These are phyloP conservation scores for Megaceryle torquata DNA, from an alignment of 2,113 vertebrate genomes.

Conservation along the genomic window DNA sequence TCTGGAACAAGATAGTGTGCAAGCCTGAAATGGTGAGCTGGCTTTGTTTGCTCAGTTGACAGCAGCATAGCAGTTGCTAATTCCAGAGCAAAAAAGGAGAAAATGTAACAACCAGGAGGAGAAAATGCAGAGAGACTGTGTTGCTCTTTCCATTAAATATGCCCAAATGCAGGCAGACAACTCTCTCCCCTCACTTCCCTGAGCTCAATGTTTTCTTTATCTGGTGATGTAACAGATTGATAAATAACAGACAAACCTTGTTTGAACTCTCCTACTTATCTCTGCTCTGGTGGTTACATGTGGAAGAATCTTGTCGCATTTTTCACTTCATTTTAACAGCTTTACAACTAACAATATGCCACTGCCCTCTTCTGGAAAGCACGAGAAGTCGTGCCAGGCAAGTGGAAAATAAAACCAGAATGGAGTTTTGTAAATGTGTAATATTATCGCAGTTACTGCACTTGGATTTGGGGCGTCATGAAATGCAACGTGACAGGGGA, in stretches of 20 bases:
- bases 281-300: not conserved
- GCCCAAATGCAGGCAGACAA: slow-evolving; percentile 23
- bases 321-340: not conserved
- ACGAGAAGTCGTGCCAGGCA: rapidly evolving
- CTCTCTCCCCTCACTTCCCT: not conserved
- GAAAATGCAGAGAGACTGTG: not conserved
- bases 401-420: not conserved
- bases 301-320: not conserved
- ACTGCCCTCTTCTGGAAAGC: slow-evolving; percentile 64
- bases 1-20: not conserved
- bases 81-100: not conserved
- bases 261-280: slow-evolving; percentile 49
- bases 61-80: not conserved
- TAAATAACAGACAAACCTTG: slow-evolving; percentile 45
- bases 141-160: not conserved
- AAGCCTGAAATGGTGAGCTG: not conserved
- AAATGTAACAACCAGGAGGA: not conserved
- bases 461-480: not conserved
- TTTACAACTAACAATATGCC: not conserved
- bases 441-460: not conserved
- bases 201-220: slow-evolving; percentile 9
- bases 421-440: not conserved
- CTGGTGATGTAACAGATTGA: slow-evolving; percentile 25
- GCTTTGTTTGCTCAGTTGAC: slow-evolving; percentile 17
- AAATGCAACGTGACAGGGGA: not conserved